Percentiles rank a stretch among this genome's conserved stretches.
These are phyloP conservation scores for Anneissia japonica DNA, from an alignment of 35 echinoderm and acorn worm genomes.

Conservation along the genomic window DNA sequence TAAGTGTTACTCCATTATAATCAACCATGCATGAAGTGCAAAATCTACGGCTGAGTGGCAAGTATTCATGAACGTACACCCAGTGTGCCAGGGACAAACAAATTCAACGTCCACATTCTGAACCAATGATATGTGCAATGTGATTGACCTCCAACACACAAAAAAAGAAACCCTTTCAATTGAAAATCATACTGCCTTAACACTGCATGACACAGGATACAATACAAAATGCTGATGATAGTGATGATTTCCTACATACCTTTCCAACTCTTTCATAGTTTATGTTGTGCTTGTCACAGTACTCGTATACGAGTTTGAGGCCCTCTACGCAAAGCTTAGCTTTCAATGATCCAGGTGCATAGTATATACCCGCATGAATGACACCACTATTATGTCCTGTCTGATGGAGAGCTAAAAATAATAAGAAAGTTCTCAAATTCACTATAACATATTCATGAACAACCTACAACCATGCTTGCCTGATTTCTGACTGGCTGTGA, in stretches of 20 bases:
- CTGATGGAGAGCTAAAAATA: slow-evolving; percentile 71
- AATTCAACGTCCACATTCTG: too few relatives aligned
- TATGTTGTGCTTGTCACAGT: slow-evolving; percentile 84
- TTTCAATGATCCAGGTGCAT: slow-evolving; percentile 89
- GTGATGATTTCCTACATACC: slow-evolving; percentile 40
- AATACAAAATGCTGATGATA: too few relatives aligned
- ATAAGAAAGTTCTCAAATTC: not conserved
- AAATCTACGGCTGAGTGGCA: too few relatives aligned
- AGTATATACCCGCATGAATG: slow-evolving; percentile 97
- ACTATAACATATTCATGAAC: too few relatives aligned
- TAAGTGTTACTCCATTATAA: too few relatives aligned
- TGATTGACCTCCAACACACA: not conserved
- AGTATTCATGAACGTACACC: too few relatives aligned
- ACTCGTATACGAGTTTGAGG: slow-evolving; percentile 62
- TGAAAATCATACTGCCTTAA: not conserved
- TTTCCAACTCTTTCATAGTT: slow-evolving; percentile 90
- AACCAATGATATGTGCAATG: too few relatives aligned
- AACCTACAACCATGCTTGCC: too few relatives aligned
- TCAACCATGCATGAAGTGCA: too few relatives aligned
- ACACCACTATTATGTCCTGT: slow-evolving; percentile 98
- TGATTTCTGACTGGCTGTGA: too few relatives aligned
- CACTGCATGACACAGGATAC: not conserved
- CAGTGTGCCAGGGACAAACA: too few relatives aligned
- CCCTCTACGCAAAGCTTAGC: slow-evolving; percentile 95
- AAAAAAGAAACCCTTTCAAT: not conserved